These are phyloP conservation scores for Chamaea fasciata DNA, from an alignment of 2,113 vertebrate species.

Conservation along the genomic window DNA sequence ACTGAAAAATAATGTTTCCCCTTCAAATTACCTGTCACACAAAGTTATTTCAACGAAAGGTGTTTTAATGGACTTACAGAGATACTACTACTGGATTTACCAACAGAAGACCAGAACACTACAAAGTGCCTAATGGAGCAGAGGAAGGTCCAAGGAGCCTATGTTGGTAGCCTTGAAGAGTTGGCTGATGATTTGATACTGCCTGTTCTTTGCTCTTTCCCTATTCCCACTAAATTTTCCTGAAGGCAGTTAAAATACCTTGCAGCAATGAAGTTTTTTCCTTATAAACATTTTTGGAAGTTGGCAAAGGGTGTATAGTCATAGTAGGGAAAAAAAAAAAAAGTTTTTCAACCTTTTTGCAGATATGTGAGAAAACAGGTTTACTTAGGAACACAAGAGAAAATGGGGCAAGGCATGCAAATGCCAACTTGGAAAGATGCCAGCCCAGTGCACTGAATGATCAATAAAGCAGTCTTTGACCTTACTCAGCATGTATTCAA, in stretches of 20 bases:
- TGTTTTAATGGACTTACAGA: not conserved
- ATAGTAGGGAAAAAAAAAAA: not conserved
- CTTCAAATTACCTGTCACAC: not conserved
- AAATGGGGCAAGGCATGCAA: not conserved
- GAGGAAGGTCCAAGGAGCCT: not conserved
- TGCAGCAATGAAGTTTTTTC: not conserved
- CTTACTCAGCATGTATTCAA: not conserved
- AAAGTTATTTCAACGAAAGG: not conserved
- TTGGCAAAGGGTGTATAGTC: not conserved
- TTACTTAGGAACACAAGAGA: not conserved
- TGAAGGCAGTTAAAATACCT: constrained; percentile 13
- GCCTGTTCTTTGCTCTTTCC: not conserved
- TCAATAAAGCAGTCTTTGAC: not conserved
- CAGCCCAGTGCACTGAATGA: not conserved
- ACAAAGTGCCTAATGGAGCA: not conserved
- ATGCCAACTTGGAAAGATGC: not conserved
- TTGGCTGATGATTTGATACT: not conserved
- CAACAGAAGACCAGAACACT: not conserved
- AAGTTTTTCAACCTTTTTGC: not conserved
- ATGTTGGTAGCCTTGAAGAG: not conserved
- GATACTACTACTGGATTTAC: not conserved
- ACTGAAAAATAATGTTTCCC: not conserved
- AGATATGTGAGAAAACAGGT: not conserved
- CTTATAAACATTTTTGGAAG: not conserved
- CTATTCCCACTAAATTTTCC: not conserved